Base-by-base conservation (phyloP, 2,797 vertebrate species). In the Fratercula arctica region DNA sequence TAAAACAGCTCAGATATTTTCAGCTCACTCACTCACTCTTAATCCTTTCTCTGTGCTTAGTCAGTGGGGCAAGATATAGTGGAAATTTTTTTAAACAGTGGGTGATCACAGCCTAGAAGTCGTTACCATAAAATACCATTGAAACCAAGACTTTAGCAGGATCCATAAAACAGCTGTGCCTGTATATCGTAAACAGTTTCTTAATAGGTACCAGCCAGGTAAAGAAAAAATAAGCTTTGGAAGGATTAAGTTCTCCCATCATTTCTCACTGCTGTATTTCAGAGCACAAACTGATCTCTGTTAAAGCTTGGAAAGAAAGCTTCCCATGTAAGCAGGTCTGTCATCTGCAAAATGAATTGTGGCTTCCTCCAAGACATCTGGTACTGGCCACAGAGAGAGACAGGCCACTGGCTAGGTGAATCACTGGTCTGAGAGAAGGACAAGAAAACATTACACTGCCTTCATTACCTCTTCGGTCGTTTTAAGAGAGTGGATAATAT, bases 261-360 rank as follows among this genome's bases (percentile, higher is more conserved):
- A 2, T 41, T 26, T 90, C 26, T 92, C 48, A 26, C 54, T 87
- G 77, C n/a, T 4, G 0, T 15, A 10, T 80, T 77, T 70, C 7
- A n/a, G 78, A 73, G 67, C 48, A 95, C 75, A 94, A 70, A 59
- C 25, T 2, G 2, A 64, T 35, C 50, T 75, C 75, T 85, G 53
- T n/a, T 46, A 17, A 77, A 87, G n/a, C 57, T 66, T 53, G 70
- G 67, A 59, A 66, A 41, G 69, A 63, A 80, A 87, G 35, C 26
- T 95, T 84, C 73, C 41, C 68, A 28, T 77, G 75, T 59, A 50
- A 89, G 90, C 84, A 91, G 37, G 72, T 92, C 64, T 96, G 90
- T 45, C 89, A 41, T 80, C 67, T 92, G 75, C 75, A 88, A 50
- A 78, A 68, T 54, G 39, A 93, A 64, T 85, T 94, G 72, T 76